Conservation (phyloP, 2,888 invertebrate genomes). For the Rhimphoctona megacephalus region DNA sequence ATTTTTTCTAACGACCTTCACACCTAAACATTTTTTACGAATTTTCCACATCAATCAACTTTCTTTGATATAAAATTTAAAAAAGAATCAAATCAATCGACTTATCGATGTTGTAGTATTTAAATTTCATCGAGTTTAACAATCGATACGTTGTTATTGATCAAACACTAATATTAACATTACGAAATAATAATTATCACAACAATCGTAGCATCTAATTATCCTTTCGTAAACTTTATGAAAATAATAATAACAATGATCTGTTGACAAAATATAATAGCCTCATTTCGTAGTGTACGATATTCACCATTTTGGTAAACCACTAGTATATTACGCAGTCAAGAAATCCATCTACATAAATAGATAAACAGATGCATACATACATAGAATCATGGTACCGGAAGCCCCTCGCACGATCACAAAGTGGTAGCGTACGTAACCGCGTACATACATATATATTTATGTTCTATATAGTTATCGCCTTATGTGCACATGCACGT, state of each 20-base stretch:
- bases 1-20: too few species aligned
- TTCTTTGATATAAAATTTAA: too few species aligned
- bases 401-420: conserved; percentile 37
- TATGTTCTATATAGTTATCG: conserved; percentile 33
- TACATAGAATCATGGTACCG: conserved; percentile 44
- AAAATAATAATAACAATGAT: conserved; percentile 23
- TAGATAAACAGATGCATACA: conserved; percentile 63
- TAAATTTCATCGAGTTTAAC: neutral
- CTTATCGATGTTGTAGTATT: too few species aligned
- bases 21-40: too few species aligned
- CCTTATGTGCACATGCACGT: conserved; percentile 12
- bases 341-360: conserved; percentile 66
- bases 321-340: conserved; percentile 48
- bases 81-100: too few species aligned
- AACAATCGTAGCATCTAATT: neutral
- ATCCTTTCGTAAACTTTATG: neutral
- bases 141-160: neutral
- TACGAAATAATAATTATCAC: neutral
- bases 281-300: conserved; percentile 23
- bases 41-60: too few species aligned
- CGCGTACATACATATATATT: conserved; percentile 63
- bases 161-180: neutral
- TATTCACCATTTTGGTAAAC: conserved; percentile 56
- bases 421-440: conserved; percentile 65
- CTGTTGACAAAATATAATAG: conserved; percentile 18